Conservation (phyloP, 1,140 invertebrate genomes). For the Parasteatoda tepidariorum region DNA sequence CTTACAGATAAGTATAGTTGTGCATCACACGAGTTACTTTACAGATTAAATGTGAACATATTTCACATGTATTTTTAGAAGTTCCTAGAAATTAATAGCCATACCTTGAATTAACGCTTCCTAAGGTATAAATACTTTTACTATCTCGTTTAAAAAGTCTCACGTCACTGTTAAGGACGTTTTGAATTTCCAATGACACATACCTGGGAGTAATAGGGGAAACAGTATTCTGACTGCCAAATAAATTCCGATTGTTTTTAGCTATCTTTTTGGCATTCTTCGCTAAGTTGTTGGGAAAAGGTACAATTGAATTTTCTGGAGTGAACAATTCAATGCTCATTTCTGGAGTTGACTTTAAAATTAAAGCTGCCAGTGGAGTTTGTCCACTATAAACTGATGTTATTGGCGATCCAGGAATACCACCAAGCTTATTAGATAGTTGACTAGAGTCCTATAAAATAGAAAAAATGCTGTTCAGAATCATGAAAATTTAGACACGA, state of each 20-base stretch:
- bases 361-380: slow-evolving; percentile 40
- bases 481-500: background rate
- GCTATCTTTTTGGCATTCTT: slow-evolving; percentile 30
- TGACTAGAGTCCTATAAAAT: slow-evolving; percentile 58
- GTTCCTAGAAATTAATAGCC: no score
- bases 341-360: slow-evolving; percentile 49
- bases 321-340: slow-evolving; percentile 49
- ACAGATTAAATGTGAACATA: no score
- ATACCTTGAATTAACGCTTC: no score
- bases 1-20: no score
- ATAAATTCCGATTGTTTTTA: slow-evolving; percentile 31
- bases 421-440: slow-evolving; percentile 44
- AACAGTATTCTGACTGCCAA: slow-evolving; percentile 28
- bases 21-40: no score
- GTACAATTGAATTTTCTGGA: slow-evolving; percentile 47
- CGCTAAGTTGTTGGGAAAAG: slow-evolving; percentile 10
- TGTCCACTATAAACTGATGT: slow-evolving; percentile 24
- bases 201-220: slow-evolving; percentile 48
- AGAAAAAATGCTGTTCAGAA: background rate
- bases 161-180: no score
- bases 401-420: slow-evolving; percentile 43
- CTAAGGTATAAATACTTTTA: no score
- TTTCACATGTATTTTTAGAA: no score
- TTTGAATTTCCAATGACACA: no score
- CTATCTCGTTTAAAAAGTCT: no score